Evolutionary conservation across 2,797 vertebrate genomes (phyloP), one percentile per base, ranked within the genome.

Genomic region (Etheostoma perlongum): DNA sequence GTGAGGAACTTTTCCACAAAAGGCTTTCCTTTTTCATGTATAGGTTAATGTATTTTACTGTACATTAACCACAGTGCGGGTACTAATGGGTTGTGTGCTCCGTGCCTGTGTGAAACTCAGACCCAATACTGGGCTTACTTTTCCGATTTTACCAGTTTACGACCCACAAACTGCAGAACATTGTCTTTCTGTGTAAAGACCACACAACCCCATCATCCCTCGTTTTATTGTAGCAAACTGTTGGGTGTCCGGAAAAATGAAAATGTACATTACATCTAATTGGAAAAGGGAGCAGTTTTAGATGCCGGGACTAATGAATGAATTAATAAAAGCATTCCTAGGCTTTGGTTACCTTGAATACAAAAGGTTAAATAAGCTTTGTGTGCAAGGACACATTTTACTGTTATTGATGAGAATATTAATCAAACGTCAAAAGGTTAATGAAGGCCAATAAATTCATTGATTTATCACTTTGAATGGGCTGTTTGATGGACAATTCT

Each of bases 401-500:
- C 84, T 82, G 64, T 84, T 80, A 85, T 85, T 82, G 83, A 92
- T 92, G 83, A 80, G 80, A 91, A 90, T 92, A 92, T 93, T 92
- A 92, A 93, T 94, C 85, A 93, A 85, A 88, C 44, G 65, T 82
- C 78, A 85, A 76, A 81, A 89, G 90, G 88, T 94, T 93, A 92
- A 94, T 93, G 80, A 88, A 89, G 84, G 85, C 62, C 81, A 89
- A 87, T 89, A 81, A 86, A 92, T 91, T 79, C 84, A 93, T 93
- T 85, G 91, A 92, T 94, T 88, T 88, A 89, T 91, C 78, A 83
- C 92, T 87, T 80, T 64, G 53, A 89, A 61, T 54, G 58, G 69
- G 62, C 61, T 63, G 62, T 77, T 74, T 81, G 74, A 87, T 88
- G 69, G 81, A 89, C 83, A 85, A 79, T 67, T 82, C 70, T 81